Percentiles rank a stretch among this genome's conserved stretches.
These are phyloP conservation scores for Lypha dubia DNA, from an alignment of 2,888 invertebrate species.

Conservation along the genomic window DNA sequence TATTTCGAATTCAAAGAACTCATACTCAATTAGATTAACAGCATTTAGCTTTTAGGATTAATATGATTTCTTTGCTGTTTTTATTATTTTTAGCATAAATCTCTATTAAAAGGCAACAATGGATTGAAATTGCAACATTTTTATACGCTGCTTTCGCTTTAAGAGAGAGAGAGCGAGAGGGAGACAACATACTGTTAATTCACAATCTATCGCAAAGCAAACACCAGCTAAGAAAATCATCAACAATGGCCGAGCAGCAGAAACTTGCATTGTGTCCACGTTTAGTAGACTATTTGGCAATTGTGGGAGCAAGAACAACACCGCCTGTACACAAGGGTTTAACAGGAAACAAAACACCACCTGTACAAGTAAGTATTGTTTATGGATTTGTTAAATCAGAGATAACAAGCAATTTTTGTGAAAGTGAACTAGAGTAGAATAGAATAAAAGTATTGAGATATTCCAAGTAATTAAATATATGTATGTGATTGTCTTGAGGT, in stretches of 20 bases:
- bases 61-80: neutral
- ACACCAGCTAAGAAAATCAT: slow-evolving; percentile 21
- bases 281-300: slow-evolving; percentile 97
- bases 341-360: slow-evolving; percentile 86
- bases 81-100: slow-evolving; percentile 40
- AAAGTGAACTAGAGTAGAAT: neutral
- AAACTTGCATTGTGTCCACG: slow-evolving; percentile 93
- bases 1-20: neutral
- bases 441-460: neutral
- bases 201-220: slow-evolving; percentile 5
- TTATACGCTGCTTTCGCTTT: slow-evolving; percentile 4
- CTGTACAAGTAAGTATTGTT: slow-evolving; percentile 88
- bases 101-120: slow-evolving; percentile 38
- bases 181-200: neutral
- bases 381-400: neutral
- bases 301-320: slow-evolving; percentile 94
- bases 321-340: slow-evolving; percentile 85
- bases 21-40: slow-evolving; percentile 35
- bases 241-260: slow-evolving; percentile 86
- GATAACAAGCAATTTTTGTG: neutral
- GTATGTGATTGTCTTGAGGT: neutral
- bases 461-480: neutral
- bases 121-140: slow-evolving; percentile 52
- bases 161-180: too few relatives aligned
- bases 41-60: slow-evolving; percentile 28